phyloP scores from a whole-genome alignment of 1,140 invertebrate species.

The Dysdera silvatica region DNA sequence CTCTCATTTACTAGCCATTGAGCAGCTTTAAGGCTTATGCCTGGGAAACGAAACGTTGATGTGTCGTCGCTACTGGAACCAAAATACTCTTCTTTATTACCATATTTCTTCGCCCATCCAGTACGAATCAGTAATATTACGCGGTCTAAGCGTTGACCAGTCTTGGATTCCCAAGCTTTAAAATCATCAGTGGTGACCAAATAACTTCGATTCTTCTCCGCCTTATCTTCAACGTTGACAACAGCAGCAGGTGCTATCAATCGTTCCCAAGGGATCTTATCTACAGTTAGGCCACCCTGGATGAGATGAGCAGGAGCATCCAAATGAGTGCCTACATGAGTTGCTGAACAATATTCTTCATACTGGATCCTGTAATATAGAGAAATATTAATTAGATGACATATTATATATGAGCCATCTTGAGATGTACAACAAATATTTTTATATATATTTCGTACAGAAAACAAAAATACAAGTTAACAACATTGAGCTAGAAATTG shows the following conservation, averaged over 20 bases:
- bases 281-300: conserved; percentile 48
- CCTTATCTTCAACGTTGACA: conserved; percentile 49
- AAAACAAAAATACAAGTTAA: too few species aligned
- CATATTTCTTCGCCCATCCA: conserved; percentile 46
- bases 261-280: conserved; percentile 53
- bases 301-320: conserved; percentile 60
- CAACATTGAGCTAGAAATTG: too few species aligned
- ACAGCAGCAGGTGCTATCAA: conserved; percentile 52
- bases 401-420: too few species aligned
- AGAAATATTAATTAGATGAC: too few species aligned
- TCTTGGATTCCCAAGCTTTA: conserved; percentile 43
- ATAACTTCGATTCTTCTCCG: not conserved
- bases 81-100: conserved; percentile 32
- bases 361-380: conserved; percentile 49
- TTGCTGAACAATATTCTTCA: conserved; percentile 52
- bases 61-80: conserved; percentile 25
- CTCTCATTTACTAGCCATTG: conserved; percentile 51
- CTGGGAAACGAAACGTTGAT: conserved; percentile 39
- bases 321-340: conserved; percentile 59
- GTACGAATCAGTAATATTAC: conserved; percentile 50
- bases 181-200: conserved; percentile 37
- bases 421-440: too few species aligned
- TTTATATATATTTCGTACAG: too few species aligned
- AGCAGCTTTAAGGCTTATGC: conserved; percentile 52
- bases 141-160: conserved; percentile 44